A percentile compares a stretch with the other conserved stretches of the same genome.
Conservation (phyloP, 2,888 invertebrate genomes). For the Branchipolynoe longqiensis region DNA sequence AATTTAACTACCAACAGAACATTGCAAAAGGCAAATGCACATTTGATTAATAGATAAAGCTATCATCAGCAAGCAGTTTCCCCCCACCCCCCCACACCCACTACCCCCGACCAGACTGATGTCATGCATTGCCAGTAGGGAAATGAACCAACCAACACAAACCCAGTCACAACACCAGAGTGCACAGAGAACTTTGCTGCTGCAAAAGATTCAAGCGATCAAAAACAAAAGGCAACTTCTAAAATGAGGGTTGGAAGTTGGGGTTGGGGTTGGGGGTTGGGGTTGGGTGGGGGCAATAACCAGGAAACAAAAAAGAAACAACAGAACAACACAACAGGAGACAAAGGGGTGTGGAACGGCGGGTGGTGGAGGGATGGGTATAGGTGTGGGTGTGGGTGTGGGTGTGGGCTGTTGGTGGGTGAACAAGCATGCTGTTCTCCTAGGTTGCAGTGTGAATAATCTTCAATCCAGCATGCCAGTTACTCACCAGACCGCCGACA, state of each 20-base stretch:
- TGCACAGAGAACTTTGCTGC: neutral
- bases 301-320: no score
- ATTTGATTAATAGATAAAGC: slow-evolving; percentile 15
- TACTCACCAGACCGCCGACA: slow-evolving; percentile 67
- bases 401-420: neutral
- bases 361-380: neutral
- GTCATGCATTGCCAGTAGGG: no score
- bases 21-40: slow-evolving; percentile 4
- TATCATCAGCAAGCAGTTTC: neutral
- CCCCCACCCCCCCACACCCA: neutral
- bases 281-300: slow-evolving; percentile 5
- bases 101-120: neutral
- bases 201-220: slow-evolving; percentile 3
- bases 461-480: slow-evolving; percentile 42
- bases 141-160: neutral
- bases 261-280: no score
- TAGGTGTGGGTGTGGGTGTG: neutral
- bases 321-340: slow-evolving; percentile 32
- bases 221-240: neutral
- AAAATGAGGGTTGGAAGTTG: no score
- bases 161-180: neutral
- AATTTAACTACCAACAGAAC: slow-evolving; percentile 12
- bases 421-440: slow-evolving; percentile 50
- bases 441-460: slow-evolving; percentile 31
- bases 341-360: no score